A percentile compares a stretch with the other conserved stretches of the same genome.
phyloP scores from a whole-genome alignment of 92 coral and sea anemone species.

The Siderastrea siderea region DNA sequence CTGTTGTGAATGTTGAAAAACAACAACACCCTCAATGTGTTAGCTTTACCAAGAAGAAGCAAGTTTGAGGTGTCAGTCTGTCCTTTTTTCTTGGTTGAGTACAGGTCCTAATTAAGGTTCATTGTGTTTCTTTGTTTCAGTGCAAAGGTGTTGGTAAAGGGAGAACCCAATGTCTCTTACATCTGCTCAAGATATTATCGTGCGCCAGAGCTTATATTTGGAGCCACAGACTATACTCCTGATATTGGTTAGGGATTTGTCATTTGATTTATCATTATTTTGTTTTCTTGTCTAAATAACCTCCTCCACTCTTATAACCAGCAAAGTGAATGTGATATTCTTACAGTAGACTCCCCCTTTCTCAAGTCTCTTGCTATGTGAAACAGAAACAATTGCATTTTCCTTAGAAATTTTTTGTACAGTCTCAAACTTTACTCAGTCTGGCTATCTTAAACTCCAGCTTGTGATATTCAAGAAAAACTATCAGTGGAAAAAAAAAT shows the following conservation, averaged over 20 bases:
- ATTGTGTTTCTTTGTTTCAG: constrained; percentile 52
- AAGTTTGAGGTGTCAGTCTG: neutral
- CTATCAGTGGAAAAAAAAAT: too few relatives aligned
- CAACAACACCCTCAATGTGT: too few relatives aligned
- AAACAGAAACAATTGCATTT: too few relatives aligned
- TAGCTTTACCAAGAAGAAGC: too few relatives aligned
- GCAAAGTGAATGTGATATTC: neutral
- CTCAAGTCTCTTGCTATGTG: too few relatives aligned
- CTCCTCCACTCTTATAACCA: neutral
- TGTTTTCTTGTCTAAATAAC: neutral
- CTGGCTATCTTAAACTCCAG: too few relatives aligned
- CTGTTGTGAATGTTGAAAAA: too few relatives aligned
- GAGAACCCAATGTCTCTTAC: constrained; percentile 99
- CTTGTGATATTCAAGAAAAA: too few relatives aligned
- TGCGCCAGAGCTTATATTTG: constrained; percentile 99
- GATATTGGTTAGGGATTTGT: constrained; percentile 82
- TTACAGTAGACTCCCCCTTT: neutral
- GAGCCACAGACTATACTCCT: constrained; percentile 99
- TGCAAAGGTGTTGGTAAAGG: constrained; percentile 99
- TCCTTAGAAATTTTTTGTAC: too few relatives aligned
- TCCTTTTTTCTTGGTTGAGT: neutral
- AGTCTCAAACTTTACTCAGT: too few relatives aligned
- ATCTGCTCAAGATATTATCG: constrained; percentile 99
- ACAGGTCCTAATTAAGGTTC: neutral
- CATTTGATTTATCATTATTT: too few relatives aligned